These are phyloP conservation scores for Pipistrellus pygmaeus DNA, from an alignment of 2,797 vertebrate genomes.

Conservation along the genomic window DNA sequence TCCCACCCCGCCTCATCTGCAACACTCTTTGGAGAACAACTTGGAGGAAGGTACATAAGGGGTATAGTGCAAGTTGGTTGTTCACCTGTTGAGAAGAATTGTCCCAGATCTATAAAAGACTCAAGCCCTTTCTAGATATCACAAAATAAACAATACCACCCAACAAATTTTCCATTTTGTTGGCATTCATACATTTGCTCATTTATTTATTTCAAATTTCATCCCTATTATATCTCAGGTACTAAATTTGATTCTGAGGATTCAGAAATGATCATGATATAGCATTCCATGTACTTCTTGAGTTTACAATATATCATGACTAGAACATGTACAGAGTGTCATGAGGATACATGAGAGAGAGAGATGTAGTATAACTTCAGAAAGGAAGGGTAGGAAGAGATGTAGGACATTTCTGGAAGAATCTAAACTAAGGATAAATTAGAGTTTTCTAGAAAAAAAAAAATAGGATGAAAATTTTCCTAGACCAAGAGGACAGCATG, in stretches of 20 bases:
- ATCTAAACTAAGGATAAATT: not conserved
- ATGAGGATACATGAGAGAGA: not conserved
- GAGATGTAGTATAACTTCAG: not conserved
- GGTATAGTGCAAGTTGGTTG: not conserved
- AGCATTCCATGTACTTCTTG: not conserved
- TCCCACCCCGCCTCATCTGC: not conserved
- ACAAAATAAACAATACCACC: not conserved
- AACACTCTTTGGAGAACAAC: not conserved
- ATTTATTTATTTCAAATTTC: constrained; percentile 49
- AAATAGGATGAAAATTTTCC: not conserved
- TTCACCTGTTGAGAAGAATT: not conserved
- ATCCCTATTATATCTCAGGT: not conserved
- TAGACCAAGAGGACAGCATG: not conserved
- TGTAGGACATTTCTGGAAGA: not conserved
- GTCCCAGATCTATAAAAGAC: not conserved
- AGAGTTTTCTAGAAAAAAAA: not conserved
- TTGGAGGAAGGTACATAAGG: not conserved
- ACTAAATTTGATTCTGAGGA: not conserved
- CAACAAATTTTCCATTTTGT: not conserved
- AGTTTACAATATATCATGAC: not conserved
- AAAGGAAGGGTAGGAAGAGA: not conserved
- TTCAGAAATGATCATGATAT: not conserved
- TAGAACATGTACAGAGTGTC: not conserved
- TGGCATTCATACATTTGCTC: not conserved
- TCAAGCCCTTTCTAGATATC: not conserved